Conservation (phyloP, 2,797 vertebrate species). For the Alauda arvensis region DNA sequence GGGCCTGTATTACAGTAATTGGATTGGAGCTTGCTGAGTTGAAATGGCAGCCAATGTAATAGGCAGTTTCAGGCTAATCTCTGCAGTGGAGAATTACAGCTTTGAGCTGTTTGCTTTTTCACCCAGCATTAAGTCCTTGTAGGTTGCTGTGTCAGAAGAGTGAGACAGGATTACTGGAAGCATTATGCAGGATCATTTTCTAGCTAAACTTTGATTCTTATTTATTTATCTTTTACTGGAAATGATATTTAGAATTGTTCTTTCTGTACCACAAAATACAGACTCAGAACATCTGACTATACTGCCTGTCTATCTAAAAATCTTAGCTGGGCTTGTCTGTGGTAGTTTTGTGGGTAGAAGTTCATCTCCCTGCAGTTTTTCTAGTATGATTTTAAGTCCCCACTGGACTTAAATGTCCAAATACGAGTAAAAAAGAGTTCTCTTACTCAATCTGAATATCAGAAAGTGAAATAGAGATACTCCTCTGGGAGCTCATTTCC, state of each 20-base stretch:
- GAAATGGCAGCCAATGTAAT: conserved; percentile 11
- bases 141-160: conserved; percentile 14
- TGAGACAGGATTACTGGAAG: conserved; percentile 3
- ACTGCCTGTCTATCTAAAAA: neutral
- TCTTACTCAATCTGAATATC: neutral
- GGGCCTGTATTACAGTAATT: conserved; percentile 37
- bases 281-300: neutral
- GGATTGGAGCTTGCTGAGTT: conserved; percentile 21
- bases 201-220: conserved; percentile 9
- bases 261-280: neutral
- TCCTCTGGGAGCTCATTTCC: neutral
- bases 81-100: neutral
- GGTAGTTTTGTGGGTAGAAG: neutral
- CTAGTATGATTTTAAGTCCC: neutral
- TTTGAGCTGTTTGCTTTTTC: conserved; percentile 37
- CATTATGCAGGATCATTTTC: conserved; percentile 8
- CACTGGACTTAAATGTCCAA: neutral
- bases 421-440: neutral
- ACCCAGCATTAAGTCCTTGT: neutral
- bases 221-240: neutral
- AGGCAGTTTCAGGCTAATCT: conserved; percentile 40
- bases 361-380: neutral
- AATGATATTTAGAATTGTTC: neutral
- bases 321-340: neutral
- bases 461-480: neutral